Evolutionary conservation across 2,797 vertebrate genomes (phyloP).

Genomic region (Delichon dasypus): DNA sequence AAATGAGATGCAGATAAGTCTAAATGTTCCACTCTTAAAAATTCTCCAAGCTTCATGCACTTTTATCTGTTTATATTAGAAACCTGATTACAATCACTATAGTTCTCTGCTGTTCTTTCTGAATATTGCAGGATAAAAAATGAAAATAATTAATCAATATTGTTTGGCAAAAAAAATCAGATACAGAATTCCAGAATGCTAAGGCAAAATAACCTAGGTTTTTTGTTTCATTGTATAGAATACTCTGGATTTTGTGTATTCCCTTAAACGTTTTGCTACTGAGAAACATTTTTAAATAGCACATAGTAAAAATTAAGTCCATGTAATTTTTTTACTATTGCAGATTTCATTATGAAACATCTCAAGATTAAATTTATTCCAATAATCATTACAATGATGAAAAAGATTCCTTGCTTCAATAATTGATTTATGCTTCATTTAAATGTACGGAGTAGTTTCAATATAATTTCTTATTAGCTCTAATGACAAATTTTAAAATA

Average conservation of each 20-base stretch:
- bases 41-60: neutral
- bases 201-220: constrained; percentile 13
- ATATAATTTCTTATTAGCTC: constrained; percentile 82
- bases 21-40: neutral
- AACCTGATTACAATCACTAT: neutral
- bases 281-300: constrained; percentile 56
- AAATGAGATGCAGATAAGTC: neutral
- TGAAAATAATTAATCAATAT: constrained; percentile 24
- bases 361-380: constrained; percentile 81
- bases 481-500: constrained; percentile 84
- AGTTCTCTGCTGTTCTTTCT: neutral
- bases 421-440: constrained; percentile 87
- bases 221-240: constrained; percentile 30
- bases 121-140: neutral
- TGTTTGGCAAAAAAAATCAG: constrained; percentile 29
- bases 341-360: constrained; percentile 77
- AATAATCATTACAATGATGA: constrained; percentile 83
- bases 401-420: constrained; percentile 81
- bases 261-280: constrained; percentile 22
- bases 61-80: neutral
- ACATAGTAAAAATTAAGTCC: constrained; percentile 69
- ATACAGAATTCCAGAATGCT: constrained; percentile 16
- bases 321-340: constrained; percentile 69
- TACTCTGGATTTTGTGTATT: neutral
- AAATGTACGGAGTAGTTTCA: constrained; percentile 80